phyloP scores from a whole-genome alignment of 2,888 invertebrate genomes.

The Cerastis leucographa region DNA sequence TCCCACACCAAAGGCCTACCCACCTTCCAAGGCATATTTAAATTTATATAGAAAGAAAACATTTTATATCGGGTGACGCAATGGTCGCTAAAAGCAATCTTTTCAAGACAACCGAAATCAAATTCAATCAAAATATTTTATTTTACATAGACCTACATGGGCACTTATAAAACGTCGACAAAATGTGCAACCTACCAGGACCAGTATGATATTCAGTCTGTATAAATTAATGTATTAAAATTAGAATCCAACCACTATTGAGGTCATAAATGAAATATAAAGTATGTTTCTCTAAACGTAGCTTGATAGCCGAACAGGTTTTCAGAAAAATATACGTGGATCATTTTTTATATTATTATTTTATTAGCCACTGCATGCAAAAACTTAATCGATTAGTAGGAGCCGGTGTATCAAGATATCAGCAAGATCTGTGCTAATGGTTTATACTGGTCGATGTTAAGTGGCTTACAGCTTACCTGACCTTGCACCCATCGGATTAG shows the following conservation, averaged over 20 bases:
- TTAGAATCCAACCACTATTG: neutral
- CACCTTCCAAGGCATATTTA: too few relatives aligned
- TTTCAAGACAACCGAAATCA: too few relatives aligned
- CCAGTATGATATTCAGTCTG: neutral
- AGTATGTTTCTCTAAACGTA: neutral
- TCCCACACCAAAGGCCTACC: too few relatives aligned
- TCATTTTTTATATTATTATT: neutral
- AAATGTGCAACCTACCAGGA: too few relatives aligned
- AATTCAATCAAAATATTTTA: too few relatives aligned
- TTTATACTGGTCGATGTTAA: neutral
- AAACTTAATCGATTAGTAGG: slow-evolving; percentile 36
- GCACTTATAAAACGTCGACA: too few relatives aligned
- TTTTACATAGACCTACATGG: too few relatives aligned
- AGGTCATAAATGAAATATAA: slow-evolving; percentile 19
- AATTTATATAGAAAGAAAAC: too few relatives aligned
- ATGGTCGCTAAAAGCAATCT: too few relatives aligned
- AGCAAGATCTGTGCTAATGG: slow-evolving; percentile 3
- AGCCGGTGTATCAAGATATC: slow-evolving; percentile 19
- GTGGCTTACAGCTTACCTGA: slow-evolving; percentile 1
- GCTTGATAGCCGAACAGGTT: neutral
- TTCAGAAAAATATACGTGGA: neutral
- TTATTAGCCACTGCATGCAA: neutral
- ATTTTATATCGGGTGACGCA: too few relatives aligned
- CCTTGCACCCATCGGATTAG: neutral
- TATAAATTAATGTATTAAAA: neutral